Percentiles rank a stretch among this genome's conserved stretches.
Conservation (phyloP, 2,888 invertebrate genomes). For the Criorhina ranunculi region DNA sequence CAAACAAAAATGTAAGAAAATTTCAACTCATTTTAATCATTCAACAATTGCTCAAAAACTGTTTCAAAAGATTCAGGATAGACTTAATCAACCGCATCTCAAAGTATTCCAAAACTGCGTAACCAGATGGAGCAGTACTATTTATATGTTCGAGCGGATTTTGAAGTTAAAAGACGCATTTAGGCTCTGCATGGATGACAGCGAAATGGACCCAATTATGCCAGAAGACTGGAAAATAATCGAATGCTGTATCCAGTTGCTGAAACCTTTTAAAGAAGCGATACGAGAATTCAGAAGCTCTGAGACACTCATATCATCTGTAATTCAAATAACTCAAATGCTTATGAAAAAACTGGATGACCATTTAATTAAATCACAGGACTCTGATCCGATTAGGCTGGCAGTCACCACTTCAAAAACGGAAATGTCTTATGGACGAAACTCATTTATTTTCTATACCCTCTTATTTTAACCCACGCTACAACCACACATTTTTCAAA, state of each 20-base stretch:
- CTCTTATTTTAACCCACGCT: neutral
- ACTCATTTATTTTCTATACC: neutral
- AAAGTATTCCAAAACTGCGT: conserved; percentile 31
- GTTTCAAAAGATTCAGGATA: conserved; percentile 23
- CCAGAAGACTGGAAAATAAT: conserved; percentile 17
- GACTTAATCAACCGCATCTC: conserved; percentile 23
- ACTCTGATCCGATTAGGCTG: conserved; percentile 2
- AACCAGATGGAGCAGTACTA: conserved; percentile 24
- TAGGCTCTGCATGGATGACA: conserved; percentile 11
- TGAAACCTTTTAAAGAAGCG: conserved; percentile 2
- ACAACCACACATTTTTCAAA: conserved; percentile 1
- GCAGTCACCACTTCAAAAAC: neutral
- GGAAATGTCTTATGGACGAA: neutral
- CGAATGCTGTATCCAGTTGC: conserved; percentile 7
- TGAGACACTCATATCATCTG: neutral
- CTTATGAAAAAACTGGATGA: neutral
- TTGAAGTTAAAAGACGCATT: conserved; percentile 21
- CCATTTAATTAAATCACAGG: conserved; percentile 1
- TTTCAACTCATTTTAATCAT: conserved; percentile 11
- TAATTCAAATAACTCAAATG: conserved; percentile 2
- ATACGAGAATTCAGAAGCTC: neutral
- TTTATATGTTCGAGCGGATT: conserved; percentile 8
- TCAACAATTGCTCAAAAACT: conserved; percentile 20
- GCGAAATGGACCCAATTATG: conserved; percentile 4
- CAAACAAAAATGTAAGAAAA: conserved; percentile 23